Evolutionary conservation across 1,140 invertebrate species (phyloP).

Genomic region (Triops cancriformis): DNA sequence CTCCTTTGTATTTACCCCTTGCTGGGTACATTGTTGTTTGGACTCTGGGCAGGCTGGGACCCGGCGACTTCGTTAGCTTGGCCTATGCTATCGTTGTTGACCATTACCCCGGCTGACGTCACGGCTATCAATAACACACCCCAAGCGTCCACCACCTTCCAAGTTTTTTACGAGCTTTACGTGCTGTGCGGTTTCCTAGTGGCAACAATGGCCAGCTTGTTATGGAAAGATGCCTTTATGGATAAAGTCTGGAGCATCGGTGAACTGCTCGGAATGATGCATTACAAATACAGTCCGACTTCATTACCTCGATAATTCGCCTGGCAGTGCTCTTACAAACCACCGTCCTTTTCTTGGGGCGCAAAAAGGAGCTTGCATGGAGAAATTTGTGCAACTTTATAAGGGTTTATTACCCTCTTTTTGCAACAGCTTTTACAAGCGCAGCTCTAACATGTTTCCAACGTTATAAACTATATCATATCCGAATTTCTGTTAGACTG

Average conservation of each 20-base stretch:
- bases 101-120: conserved; percentile 15
- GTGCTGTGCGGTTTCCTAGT: conserved; percentile 5
- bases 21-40: conserved; percentile 24
- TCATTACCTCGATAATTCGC: background rate
- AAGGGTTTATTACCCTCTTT: no score
- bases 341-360: no score
- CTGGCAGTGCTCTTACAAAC: background rate
- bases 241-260: background rate
- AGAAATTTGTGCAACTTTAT: no score
- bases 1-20: conserved; percentile 23
- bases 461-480: no score
- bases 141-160: conserved; percentile 14
- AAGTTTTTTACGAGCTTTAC: conserved; percentile 19
- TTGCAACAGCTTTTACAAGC: no score
- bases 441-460: no score
- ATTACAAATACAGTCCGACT: background rate
- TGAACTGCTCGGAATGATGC: background rate
- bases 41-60: conserved; percentile 23
- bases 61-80: conserved; percentile 15
- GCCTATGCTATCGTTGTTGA: conserved; percentile 19
- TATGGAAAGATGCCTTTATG: background rate
- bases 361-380: no score
- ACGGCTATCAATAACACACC: conserved; percentile 7
- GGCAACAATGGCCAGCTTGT: background rate
- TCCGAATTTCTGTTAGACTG: no score